A percentile compares a stretch with the other conserved stretches of the same genome.
Evolutionary conservation across 2,888 invertebrate genomes (phyloP).

Genomic region (Macrophya alboannulata): DNA sequence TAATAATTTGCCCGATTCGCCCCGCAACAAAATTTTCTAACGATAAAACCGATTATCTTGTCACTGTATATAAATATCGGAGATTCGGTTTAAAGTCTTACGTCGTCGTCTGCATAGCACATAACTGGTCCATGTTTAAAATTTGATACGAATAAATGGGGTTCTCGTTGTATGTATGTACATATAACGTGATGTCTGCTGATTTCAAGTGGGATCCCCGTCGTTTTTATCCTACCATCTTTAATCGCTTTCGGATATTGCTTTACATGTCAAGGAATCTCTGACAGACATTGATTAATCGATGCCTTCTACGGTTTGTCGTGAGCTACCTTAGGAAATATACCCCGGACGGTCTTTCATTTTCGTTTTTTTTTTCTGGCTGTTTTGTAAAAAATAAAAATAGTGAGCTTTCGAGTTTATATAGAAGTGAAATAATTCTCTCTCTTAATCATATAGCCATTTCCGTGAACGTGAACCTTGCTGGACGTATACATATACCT

Average conservation of each 20-base stretch:
- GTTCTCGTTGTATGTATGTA: background rate
- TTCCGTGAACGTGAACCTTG: conserved; percentile 33
- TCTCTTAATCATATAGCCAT: background rate
- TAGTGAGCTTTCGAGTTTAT: too few relatives aligned
- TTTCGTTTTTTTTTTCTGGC: background rate
- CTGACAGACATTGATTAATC: conserved; percentile 41
- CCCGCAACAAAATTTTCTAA: background rate
- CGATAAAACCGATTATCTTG: conserved; percentile 29
- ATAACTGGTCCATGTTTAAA: background rate
- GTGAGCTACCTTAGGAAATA: background rate
- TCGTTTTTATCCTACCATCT: conserved; percentile 22
- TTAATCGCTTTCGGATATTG: conserved; percentile 52
- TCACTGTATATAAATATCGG: conserved; percentile 30
- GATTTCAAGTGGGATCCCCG: conserved; percentile 40
- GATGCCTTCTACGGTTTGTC: background rate
- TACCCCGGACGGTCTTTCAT: background rate
- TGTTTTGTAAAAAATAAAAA: too few relatives aligned
- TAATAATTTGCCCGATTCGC: background rate
- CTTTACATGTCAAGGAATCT: conserved; percentile 15
- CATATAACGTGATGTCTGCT: background rate
- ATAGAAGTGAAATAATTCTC: background rate
- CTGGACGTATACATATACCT: too few relatives aligned
- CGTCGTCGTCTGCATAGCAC: background rate
- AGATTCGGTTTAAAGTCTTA: background rate
- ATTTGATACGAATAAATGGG: background rate